These are phyloP conservation scores for Drosophila antonietae DNA, from an alignment of 2,888 invertebrate genomes.

Conservation along the genomic window DNA sequence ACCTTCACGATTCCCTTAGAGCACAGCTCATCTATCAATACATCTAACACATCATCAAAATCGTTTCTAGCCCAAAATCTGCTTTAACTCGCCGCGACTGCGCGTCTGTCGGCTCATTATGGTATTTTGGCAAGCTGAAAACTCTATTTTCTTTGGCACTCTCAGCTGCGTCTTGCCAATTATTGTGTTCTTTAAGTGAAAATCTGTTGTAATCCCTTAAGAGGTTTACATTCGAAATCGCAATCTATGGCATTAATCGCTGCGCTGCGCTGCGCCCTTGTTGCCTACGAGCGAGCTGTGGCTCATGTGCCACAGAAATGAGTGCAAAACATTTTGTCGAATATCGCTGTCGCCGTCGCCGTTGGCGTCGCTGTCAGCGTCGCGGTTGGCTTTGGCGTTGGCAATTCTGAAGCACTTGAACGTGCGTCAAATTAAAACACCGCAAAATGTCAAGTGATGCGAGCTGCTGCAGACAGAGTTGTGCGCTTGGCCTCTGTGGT, in stretches of 20 bases:
- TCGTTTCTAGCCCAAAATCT: too few relatives aligned
- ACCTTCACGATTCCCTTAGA: too few relatives aligned
- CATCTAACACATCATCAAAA: too few relatives aligned
- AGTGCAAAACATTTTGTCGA: conserved; percentile 25
- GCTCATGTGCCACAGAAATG: conserved; percentile 10
- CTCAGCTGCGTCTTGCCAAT: conserved; percentile 6
- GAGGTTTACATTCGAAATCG: conserved; percentile 21
- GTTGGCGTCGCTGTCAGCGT: background rate
- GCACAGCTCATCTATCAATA: too few relatives aligned
- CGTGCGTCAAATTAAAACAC: conserved; percentile 74
- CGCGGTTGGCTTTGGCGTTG: conserved; percentile 21
- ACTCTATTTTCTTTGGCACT: background rate
- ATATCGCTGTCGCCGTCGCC: conserved; percentile 1
- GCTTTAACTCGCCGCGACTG: too few relatives aligned
- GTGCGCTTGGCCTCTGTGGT: background rate
- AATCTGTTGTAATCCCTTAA: conserved; percentile 24
- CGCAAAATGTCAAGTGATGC: conserved; percentile 73
- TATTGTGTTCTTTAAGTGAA: conserved; percentile 18
- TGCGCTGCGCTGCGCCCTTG: background rate
- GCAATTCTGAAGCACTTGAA: conserved; percentile 63
- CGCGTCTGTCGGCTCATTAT: too few relatives aligned
- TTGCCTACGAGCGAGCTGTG: background rate
- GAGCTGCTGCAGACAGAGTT: conserved; percentile 41
- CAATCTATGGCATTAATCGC: conserved; percentile 17
- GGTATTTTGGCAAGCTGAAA: too few relatives aligned